Evolutionary conservation across 92 coral and sea anemone species (phyloP), one percentile per base, ranked within the genome.

Genomic region (Chrysogorgia sp.): DNA sequence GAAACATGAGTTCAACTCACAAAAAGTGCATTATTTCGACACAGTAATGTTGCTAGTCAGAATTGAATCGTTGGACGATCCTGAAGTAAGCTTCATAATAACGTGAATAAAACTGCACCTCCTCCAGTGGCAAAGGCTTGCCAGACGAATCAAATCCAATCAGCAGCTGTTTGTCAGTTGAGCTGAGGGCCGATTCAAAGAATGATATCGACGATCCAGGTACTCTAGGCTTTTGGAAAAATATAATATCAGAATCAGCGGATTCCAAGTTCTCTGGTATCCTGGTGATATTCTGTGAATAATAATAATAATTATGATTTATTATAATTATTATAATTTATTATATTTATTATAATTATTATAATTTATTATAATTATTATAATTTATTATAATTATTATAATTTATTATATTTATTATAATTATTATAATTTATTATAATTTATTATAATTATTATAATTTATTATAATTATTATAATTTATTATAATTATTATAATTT

Each of bases 31-130:
- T n/a, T n/a, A n/a, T n/a, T n/a, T n/a, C n/a, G 43, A 5, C 5
- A 37, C 43, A 12, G 5, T 12, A 37, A 4, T 37, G 43, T 37
- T 4, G 12, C 12, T 37, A 37, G 43, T 4, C 5, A 37, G 43
- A 5, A 37, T 37, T 5, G 43, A 5, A 12, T 4, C 43, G 12
- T 4, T 5, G 43, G 6, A 37, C 15, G n/a, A 69, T 29, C 30
- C 41, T 69, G 45, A 68, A 68, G 19, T 34, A 68, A 26, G 75
- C 58, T 45, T 68, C 58, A 48, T 15, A 68, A 20, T 43, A 33
- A 12, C 23, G 9, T 12, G 75, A 68, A 48, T 68, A 0, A 3
- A 23, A 28, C 10, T 43, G 0, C 0, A 68, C 75, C 28, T 43
- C 53, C 2, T 68, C 53, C 23, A 68, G 12, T 5, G 75, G 75